Evolutionary conservation across 2,113 vertebrate species (phyloP).

Genomic region (Plectropomus leopardus): DNA sequence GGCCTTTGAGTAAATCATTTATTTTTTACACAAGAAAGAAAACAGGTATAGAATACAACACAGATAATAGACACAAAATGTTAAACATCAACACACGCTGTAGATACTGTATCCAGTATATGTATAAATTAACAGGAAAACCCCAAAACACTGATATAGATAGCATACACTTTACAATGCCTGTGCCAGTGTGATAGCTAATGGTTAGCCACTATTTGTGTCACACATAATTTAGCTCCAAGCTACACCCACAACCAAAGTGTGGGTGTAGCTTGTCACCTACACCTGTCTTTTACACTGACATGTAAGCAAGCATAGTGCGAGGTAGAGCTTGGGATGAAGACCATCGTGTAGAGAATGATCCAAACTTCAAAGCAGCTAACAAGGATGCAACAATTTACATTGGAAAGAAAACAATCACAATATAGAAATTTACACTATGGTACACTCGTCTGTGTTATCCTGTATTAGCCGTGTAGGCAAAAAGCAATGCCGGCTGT

Average conservation of each 20-base stretch:
- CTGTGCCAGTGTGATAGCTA: background rate
- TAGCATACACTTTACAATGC: background rate
- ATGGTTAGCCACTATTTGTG: background rate
- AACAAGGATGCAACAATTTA: no score
- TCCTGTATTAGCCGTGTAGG: no score
- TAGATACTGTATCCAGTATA: background rate
- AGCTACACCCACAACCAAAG: slow-evolving; percentile 13
- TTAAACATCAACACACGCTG: slow-evolving; percentile 5
- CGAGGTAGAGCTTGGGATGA: no score
- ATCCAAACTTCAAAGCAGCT: no score
- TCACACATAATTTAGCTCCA: background rate
- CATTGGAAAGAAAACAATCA: no score
- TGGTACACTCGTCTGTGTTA: no score
- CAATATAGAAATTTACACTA: no score
- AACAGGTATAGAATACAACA: background rate
- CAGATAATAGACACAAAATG: background rate
- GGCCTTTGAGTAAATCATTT: slow-evolving; percentile 7
- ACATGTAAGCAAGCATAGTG: background rate
- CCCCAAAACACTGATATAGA: background rate
- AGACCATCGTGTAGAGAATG: no score
- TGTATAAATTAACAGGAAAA: background rate
- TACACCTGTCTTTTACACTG: background rate
- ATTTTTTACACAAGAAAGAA: slow-evolving; percentile 8
- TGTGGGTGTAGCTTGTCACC: background rate
- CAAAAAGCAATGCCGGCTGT: no score